Conservation (phyloP, 1,140 invertebrate genomes). For the Papilio polytes region DNA sequence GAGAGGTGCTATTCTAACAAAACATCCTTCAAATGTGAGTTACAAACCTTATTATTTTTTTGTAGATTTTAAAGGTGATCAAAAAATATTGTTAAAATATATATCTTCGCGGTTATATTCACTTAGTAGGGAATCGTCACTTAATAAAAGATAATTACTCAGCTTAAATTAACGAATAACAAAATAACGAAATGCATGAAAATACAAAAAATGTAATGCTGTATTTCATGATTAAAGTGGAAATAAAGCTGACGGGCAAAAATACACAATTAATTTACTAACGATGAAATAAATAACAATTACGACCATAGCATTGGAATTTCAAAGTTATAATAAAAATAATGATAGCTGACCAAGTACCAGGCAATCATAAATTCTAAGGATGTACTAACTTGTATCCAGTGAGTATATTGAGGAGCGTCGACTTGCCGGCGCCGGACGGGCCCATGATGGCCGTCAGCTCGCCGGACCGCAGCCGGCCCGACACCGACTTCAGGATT, state of each 20-base stretch:
- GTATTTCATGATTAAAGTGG: background rate
- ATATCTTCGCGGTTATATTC: background rate
- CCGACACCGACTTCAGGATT: constrained; percentile 93
- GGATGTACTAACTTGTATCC: constrained; percentile 91
- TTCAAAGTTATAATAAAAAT: background rate
- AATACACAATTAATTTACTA: background rate
- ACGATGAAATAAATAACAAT: too few relatives aligned
- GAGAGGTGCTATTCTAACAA: background rate
- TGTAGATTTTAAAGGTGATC: background rate
- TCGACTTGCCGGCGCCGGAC: constrained; percentile 96
- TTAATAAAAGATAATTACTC: too few relatives aligned
- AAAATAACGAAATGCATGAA: background rate
- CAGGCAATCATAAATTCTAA: constrained; percentile 41
- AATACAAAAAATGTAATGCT: too few relatives aligned
- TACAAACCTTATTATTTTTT: background rate
- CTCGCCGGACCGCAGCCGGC: constrained; percentile 91
- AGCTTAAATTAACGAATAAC: background rate
- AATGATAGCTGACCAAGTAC: background rate
- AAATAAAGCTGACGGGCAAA: background rate
- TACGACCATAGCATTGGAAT: too few relatives aligned
- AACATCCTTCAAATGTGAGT: background rate
- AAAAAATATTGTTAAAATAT: background rate
- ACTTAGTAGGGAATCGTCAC: too few relatives aligned
- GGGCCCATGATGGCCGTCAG: constrained; percentile 97
- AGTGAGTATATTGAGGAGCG: constrained; percentile 93